phyloP scores from a whole-genome alignment of 2,888 invertebrate species.

The Callinectes sapidus region DNA sequence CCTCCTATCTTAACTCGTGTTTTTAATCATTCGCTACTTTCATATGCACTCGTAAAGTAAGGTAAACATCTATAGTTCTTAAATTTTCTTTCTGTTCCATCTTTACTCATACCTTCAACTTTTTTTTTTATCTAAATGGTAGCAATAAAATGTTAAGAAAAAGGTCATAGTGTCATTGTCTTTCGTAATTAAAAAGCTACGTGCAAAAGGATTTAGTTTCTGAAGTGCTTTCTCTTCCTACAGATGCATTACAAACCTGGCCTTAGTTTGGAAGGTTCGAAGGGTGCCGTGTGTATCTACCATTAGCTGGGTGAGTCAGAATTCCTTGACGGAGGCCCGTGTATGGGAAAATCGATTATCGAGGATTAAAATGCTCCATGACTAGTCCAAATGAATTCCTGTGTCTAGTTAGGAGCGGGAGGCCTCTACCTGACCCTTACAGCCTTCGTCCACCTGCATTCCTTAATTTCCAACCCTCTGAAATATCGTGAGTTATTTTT shows the following conservation, averaged over 20 bases:
- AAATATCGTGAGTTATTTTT: not conserved
- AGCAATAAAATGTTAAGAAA: not conserved
- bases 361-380: constrained; percentile 28
- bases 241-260: not conserved
- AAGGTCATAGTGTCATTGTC: not conserved
- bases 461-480: not conserved
- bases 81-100: too few relatives aligned
- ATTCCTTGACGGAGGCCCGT: not conserved
- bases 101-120: not conserved
- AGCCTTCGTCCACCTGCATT: constrained; percentile 12
- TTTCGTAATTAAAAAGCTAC: not conserved
- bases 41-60: too few relatives aligned
- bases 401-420: not conserved
- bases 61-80: too few relatives aligned
- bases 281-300: not conserved
- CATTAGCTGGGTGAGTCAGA: not conserved
- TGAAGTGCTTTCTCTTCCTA: not conserved
- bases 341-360: constrained; percentile 6
- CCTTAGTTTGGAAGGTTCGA: not conserved
- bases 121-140: not conserved
- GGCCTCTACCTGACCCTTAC: not conserved
- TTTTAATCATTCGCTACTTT: not conserved
- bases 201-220: not conserved
- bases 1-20: not conserved
- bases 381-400: not conserved